Percentiles rank a stretch among this genome's conserved stretches.
phyloP scores from a whole-genome alignment of 2,113 vertebrate species.

The Choloepus hoffmanni region DNA sequence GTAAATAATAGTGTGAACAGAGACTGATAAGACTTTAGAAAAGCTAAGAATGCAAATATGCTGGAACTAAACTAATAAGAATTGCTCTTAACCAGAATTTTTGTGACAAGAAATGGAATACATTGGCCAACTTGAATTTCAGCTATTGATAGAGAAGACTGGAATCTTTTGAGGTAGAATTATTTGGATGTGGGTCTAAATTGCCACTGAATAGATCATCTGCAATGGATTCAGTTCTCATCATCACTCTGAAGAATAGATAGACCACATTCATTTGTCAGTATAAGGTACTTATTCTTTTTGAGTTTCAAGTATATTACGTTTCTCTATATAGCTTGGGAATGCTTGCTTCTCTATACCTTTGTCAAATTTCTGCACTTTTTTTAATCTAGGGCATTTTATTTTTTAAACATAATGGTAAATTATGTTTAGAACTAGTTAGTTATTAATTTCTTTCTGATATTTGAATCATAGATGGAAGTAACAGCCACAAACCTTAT shows the following conservation, averaged over 20 bases:
- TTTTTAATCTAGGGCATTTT: not conserved
- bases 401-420: slow-evolving; percentile 10
- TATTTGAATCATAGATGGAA: not conserved
- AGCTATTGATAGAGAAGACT: not conserved
- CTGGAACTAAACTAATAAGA: not conserved
- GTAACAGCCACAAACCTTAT: not conserved
- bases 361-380: not conserved
- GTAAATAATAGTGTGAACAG: not conserved
- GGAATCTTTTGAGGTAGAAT: not conserved
- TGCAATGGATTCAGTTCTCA: not conserved
- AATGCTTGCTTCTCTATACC: not conserved
- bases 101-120: not conserved
- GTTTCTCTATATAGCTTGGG: not conserved
- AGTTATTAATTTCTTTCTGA: slow-evolving; percentile 41
- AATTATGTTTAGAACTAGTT: not conserved
- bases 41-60: not conserved
- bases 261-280: not conserved
- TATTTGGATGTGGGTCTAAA: not conserved
- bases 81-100: not conserved
- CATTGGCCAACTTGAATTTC: slow-evolving; percentile 19
- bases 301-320: not conserved
- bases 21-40: not conserved
- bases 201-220: not conserved
- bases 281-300: not conserved
- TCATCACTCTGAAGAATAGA: not conserved